Evolutionary conservation across 2,888 invertebrate genomes (phyloP).

Genomic region (Sympetrum striolatum): DNA sequence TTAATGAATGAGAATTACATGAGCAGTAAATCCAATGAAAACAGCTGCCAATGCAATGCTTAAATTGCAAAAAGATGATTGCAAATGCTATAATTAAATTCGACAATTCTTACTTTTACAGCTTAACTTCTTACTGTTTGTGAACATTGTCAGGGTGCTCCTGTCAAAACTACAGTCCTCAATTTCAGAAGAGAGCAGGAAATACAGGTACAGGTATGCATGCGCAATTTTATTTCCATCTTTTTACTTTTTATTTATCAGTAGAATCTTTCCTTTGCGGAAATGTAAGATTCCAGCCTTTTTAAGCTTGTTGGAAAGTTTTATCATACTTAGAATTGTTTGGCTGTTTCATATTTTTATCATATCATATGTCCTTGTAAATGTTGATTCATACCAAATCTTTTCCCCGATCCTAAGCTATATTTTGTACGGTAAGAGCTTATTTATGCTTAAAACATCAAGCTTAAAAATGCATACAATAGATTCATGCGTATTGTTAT

Average conservation of each 20-base stretch:
- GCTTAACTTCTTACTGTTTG: constrained; percentile 70
- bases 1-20: background rate
- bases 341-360: too few species aligned
- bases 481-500: too few species aligned
- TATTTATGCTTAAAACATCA: too few species aligned
- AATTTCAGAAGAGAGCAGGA: constrained; percentile 65
- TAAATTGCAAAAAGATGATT: too few species aligned
- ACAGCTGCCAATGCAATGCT: background rate
- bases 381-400: too few species aligned
- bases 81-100: background rate
- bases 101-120: constrained; percentile 55
- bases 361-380: too few species aligned
- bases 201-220: constrained; percentile 69
- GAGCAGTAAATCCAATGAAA: background rate
- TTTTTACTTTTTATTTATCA: background rate
- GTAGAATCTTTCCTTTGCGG: background rate
- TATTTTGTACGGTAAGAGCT: too few species aligned
- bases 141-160: constrained; percentile 67
- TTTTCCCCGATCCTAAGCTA: too few species aligned
- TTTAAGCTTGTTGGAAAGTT: background rate
- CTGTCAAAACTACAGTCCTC: constrained; percentile 65
- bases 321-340: background rate
- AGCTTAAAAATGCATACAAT: too few species aligned
- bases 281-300: background rate
- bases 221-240: background rate